Conservation (phyloP, 2,797 vertebrate species). For the Chloroceryle inda region DNA sequence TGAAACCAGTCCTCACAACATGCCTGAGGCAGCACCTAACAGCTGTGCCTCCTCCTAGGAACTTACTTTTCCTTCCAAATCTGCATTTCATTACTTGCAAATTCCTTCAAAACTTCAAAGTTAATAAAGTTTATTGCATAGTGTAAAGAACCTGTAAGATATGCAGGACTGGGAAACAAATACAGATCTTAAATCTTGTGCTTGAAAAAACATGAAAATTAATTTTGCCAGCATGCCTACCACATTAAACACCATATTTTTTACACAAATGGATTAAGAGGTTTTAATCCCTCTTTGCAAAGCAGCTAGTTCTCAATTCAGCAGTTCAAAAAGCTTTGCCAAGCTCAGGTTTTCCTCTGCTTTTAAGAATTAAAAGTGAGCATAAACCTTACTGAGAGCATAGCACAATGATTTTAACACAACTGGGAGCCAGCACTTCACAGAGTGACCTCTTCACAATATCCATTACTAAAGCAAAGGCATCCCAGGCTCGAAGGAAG, state of each 20-base stretch:
- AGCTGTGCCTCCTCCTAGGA: not conserved
- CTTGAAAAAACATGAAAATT: constrained; percentile 76
- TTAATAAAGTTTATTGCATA: constrained; percentile 13
- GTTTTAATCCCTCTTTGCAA: constrained; percentile 70
- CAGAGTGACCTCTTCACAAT: constrained; percentile 14
- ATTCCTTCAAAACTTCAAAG: constrained; percentile 53
- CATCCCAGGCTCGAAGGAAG: not conserved
- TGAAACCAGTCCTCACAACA: not conserved
- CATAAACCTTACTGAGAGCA: constrained; percentile 41
- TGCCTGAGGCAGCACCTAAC: not conserved
- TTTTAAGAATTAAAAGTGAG: constrained; percentile 58
- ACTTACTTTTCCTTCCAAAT: constrained; percentile 6
- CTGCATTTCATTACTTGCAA: constrained; percentile 35
- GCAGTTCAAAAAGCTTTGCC: constrained; percentile 62
- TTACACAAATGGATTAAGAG: constrained; percentile 71
- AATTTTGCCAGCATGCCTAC: constrained; percentile 70
- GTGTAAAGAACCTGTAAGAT: not conserved
- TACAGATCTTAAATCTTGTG: constrained; percentile 46
- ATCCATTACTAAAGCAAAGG: constrained; percentile 22
- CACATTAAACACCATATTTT: constrained; percentile 70
- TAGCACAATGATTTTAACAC: constrained; percentile 14
- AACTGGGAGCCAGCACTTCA: not conserved
- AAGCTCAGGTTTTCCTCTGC: constrained; percentile 39
- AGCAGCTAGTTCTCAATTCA: constrained; percentile 64
- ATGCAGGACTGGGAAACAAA: constrained; percentile 36